Evolutionary conservation across 2,888 invertebrate species (phyloP).

Genomic region (Polyommatus icarus): DNA sequence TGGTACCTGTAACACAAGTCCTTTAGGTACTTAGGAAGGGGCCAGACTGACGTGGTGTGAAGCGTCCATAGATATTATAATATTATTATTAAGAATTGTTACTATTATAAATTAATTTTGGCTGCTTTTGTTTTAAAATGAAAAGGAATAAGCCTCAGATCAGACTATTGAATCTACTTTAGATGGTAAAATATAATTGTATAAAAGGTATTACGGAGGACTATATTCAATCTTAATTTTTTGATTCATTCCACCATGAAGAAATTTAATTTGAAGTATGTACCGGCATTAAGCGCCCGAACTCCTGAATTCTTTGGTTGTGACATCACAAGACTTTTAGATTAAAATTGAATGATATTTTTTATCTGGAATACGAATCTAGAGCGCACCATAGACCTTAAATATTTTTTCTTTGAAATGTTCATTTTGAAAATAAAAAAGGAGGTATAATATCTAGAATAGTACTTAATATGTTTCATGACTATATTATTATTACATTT

Average conservation of each 20-base stretch:
- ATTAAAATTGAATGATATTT: slow-evolving; percentile 29
- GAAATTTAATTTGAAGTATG: slow-evolving; percentile 73
- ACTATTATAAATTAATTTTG: no score
- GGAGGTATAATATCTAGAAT: not conserved
- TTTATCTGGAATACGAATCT: slow-evolving; percentile 20
- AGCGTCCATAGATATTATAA: no score
- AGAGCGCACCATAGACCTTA: not conserved
- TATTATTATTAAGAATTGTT: no score
- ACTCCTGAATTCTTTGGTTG: slow-evolving; percentile 31
- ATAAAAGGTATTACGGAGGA: not conserved
- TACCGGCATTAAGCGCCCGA: slow-evolving; percentile 65
- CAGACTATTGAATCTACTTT: not conserved
- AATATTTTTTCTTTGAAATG: not conserved
- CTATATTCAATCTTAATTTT: slow-evolving; percentile 58
- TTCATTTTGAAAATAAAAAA: not conserved
- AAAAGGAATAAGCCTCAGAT: no score
- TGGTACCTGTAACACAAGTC: no score
- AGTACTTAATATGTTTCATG: no score
- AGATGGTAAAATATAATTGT: not conserved
- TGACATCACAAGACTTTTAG: slow-evolving; percentile 31
- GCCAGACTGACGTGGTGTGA: no score
- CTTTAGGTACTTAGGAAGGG: no score
- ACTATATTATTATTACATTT: no score
- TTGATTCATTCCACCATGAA: slow-evolving; percentile 71
- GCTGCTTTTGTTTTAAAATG: no score